A percentile compares a stretch with the other conserved stretches of the same genome.
Conservation (phyloP, 2,888 invertebrate genomes). For the Galeruca laticollis region DNA sequence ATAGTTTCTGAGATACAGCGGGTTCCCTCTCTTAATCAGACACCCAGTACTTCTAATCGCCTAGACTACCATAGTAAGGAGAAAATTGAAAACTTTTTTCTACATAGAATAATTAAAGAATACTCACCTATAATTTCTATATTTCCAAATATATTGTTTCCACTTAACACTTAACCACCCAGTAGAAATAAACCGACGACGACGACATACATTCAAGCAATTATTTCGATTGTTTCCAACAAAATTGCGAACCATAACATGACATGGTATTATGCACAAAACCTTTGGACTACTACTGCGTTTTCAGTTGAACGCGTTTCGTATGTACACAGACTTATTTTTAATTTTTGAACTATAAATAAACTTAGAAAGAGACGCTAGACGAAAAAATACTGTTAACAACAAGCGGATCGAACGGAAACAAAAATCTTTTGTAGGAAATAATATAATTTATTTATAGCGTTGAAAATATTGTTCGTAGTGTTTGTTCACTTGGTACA, state of each 20-base stretch:
- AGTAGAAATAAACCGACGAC: not conserved
- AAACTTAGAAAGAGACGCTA: not conserved
- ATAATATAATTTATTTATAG: too few species aligned
- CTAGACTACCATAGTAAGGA: too few species aligned
- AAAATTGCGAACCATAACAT: not conserved
- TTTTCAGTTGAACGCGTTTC: not conserved
- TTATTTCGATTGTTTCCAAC: not conserved
- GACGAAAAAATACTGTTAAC: not conserved
- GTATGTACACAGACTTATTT: not conserved
- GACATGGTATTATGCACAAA: conserved; percentile 5
- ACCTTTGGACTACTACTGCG: conserved; percentile 1
- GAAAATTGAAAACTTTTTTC: not conserved
- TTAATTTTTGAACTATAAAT: conserved; percentile 9
- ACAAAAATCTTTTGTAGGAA: not conserved
- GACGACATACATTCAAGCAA: not conserved
- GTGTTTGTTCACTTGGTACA: too few species aligned
- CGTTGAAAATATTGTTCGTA: too few species aligned
- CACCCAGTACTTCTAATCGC: too few species aligned
- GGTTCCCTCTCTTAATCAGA: too few species aligned
- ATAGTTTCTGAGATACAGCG: too few species aligned
- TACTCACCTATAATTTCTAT: not conserved
- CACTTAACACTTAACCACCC: not conserved
- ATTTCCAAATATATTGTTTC: not conserved
- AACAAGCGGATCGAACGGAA: not conserved
- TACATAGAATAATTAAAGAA: not conserved